phyloP scores from a whole-genome alignment of 2,797 vertebrate species.

The Neomorphus geoffroyi region DNA sequence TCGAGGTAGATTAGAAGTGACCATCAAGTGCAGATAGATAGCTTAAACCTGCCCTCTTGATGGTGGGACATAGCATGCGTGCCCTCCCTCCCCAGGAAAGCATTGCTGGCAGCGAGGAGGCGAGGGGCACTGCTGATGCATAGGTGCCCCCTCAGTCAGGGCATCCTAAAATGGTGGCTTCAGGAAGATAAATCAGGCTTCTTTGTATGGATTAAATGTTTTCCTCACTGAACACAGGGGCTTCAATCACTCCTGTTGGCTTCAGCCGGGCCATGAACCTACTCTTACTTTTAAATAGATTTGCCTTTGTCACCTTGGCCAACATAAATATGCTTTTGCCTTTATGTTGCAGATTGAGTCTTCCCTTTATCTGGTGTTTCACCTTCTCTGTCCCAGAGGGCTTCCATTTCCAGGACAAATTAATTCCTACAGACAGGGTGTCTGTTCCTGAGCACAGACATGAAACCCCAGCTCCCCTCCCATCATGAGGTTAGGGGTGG shows the following conservation, averaged over 20 bases:
- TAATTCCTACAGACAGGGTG: background rate
- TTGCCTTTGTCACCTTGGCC: background rate
- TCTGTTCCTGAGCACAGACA: background rate
- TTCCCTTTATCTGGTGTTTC: background rate
- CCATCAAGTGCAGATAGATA: fast-evolving
- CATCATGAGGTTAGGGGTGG: fast-evolving
- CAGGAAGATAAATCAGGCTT: background rate
- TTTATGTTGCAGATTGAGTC: background rate
- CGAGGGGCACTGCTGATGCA: background rate
- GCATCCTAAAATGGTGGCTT: background rate
- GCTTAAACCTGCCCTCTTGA: background rate
- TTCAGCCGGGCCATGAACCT: background rate
- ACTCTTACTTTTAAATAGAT: background rate
- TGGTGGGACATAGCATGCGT: fast-evolving
- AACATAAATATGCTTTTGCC: background rate
- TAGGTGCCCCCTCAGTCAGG: fast-evolving
- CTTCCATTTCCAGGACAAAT: background rate
- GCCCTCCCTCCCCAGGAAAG: background rate
- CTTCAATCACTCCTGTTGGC: background rate
- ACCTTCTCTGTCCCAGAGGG: background rate
- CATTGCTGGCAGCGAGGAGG: background rate
- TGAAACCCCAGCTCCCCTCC: background rate
- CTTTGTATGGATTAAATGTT: background rate
- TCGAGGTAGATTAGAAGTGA: background rate
- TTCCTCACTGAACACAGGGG: background rate